These are phyloP conservation scores for Nomada flava DNA, from an alignment of 2,888 invertebrate species.

Conservation along the genomic window DNA sequence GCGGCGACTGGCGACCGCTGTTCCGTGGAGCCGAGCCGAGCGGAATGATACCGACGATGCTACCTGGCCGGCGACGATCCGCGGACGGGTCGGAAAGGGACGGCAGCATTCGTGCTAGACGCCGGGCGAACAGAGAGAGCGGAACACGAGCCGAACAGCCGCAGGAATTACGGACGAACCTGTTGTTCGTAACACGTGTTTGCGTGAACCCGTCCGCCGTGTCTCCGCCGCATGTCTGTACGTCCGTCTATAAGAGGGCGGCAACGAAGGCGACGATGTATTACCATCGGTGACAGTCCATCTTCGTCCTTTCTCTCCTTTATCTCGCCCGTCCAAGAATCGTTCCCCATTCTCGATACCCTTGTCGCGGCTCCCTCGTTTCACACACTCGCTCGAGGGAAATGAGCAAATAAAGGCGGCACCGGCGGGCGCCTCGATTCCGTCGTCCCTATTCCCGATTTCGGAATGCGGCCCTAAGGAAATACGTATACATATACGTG, in stretches of 20 bases:
- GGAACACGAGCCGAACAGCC: slow-evolving; percentile 38
- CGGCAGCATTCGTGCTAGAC: slow-evolving; percentile 48
- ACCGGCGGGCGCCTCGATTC: slow-evolving; percentile 70
- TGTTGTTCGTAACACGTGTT: slow-evolving; percentile 83
- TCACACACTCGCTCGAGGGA: slow-evolving; percentile 72
- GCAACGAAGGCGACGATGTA: slow-evolving; percentile 82
- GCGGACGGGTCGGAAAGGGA: slow-evolving; percentile 44
- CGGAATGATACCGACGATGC: slow-evolving; percentile 66
- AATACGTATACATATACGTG: slow-evolving; percentile 2
- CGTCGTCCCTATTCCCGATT: slow-evolving; percentile 77
- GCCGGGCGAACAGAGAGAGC: slow-evolving; percentile 37
- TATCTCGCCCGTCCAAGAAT: slow-evolving; percentile 41
- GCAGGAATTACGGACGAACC: slow-evolving; percentile 72
- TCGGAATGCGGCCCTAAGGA: slow-evolving; percentile 75
- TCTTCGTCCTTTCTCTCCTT: slow-evolving; percentile 75
- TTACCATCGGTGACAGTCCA: slow-evolving; percentile 82
- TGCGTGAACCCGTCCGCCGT: slow-evolving; percentile 79
- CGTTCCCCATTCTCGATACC: background rate
- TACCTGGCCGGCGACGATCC: slow-evolving; percentile 68
- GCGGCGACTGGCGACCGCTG: slow-evolving; percentile 57
- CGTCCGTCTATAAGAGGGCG: slow-evolving; percentile 71
- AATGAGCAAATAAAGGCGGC: slow-evolving; percentile 80
- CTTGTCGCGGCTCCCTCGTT: slow-evolving; percentile 43
- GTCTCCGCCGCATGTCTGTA: slow-evolving; percentile 66
- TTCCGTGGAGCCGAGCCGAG: slow-evolving; percentile 45